phyloP scores from a whole-genome alignment of 2,888 invertebrate genomes.

The Hyles lineata region DNA sequence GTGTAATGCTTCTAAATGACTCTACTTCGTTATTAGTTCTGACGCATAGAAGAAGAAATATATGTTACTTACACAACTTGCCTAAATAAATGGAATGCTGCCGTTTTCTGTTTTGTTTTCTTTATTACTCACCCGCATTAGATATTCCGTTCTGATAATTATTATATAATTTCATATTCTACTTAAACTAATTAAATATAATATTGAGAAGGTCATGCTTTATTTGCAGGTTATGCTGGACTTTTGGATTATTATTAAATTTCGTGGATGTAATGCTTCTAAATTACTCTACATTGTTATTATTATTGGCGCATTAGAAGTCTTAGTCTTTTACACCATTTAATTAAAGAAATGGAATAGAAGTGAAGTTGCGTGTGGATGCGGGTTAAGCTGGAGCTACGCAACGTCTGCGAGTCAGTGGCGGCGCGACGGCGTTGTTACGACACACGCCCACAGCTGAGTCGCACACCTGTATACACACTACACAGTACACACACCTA shows the following conservation, averaged over 20 bases:
- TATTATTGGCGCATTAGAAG: too few species aligned
- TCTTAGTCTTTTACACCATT: too few species aligned
- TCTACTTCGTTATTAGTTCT: too few species aligned
- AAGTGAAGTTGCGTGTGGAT: constrained; percentile 56
- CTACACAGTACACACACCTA: constrained; percentile 45
- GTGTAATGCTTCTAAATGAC: too few species aligned
- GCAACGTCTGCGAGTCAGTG: constrained; percentile 66
- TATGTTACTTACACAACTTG: too few species aligned
- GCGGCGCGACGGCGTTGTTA: constrained; percentile 58
- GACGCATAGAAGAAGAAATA: too few species aligned
- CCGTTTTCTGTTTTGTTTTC: not conserved
- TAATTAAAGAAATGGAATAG: not conserved
- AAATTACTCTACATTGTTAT: too few species aligned
- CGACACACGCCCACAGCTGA: constrained; percentile 73
- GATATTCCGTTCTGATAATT: not conserved
- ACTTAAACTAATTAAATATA: not conserved
- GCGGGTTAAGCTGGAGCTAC: constrained; percentile 51
- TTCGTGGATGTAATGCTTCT: too few species aligned
- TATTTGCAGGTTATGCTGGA: not conserved
- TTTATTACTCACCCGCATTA: not conserved
- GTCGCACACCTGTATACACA: constrained; percentile 46
- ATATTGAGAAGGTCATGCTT: not conserved
- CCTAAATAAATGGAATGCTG: too few species aligned
- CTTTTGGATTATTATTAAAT: not conserved
- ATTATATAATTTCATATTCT: not conserved